Percentiles rank a stretch among this genome's conserved stretches.
Conservation (phyloP, 2,888 invertebrate genomes). For the Drosophila trichaetosa region DNA sequence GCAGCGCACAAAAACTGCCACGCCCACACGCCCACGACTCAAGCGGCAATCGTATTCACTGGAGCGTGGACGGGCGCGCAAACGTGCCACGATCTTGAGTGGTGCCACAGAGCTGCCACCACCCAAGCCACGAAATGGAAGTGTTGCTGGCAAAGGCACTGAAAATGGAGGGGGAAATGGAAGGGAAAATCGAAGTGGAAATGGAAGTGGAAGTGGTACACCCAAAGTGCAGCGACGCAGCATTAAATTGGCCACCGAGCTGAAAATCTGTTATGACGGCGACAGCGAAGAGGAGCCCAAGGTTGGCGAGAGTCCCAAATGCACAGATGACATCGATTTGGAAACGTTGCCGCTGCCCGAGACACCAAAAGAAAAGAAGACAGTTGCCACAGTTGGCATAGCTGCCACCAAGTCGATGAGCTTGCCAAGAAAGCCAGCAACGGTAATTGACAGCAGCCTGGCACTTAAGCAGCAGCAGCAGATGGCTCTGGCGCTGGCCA, state of each 20-base stretch:
- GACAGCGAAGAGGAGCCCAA: constrained; percentile 63
- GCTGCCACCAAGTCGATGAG: constrained; percentile 24
- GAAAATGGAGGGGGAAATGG: constrained; percentile 3
- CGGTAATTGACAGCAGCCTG: constrained; percentile 72
- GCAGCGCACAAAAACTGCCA: constrained; percentile 18
- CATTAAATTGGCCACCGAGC: constrained; percentile 81
- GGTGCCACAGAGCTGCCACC: constrained; percentile 77
- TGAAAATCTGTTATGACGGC: constrained; percentile 72
- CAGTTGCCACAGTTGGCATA: constrained; percentile 18
- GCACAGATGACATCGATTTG: constrained; percentile 60
- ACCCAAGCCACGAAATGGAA: constrained; percentile 73
- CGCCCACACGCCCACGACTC: constrained; percentile 35
- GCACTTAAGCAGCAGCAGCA: constrained; percentile 74
- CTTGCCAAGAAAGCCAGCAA: constrained; percentile 51
- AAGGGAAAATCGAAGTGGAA: constrained; percentile 42
- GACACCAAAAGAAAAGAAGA: constrained; percentile 45
- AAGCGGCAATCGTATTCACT: constrained; percentile 70
- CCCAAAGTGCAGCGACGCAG: constrained; percentile 75
- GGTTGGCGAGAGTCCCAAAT: constrained; percentile 15
- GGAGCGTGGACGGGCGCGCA: constrained; percentile 71
- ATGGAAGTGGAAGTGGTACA: constrained; percentile 20
- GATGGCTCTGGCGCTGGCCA: constrained; percentile 62
- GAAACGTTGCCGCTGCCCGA: constrained; percentile 79
- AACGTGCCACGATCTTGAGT: constrained; percentile 42
- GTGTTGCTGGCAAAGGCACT: constrained; percentile 3